Base-by-base conservation (phyloP, 2,113 vertebrate genomes). In the Dasypus novemcinctus region DNA sequence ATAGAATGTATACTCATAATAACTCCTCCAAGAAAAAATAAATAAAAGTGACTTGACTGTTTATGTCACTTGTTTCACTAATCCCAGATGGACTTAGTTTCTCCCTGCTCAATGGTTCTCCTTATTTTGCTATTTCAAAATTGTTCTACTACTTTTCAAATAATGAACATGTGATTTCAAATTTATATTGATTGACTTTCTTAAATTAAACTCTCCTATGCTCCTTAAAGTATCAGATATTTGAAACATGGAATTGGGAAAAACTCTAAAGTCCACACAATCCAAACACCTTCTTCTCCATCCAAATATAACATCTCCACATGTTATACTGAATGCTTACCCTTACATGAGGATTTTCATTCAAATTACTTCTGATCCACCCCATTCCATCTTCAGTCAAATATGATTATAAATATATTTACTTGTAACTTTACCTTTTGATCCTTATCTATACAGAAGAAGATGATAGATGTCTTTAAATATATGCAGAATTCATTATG, bases 21-120 rank as follows among this genome's bases (percentile, higher is more conserved):
- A n/a, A n/a, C n/a, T n/a, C n/a, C n/a, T n/a, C n/a, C n/a, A n/a
- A n/a, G n/a, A n/a, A n/a, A n/a, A n/a, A n/a, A n/a, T n/a, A n/a
- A n/a, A n/a, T n/a, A n/a, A n/a, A n/a, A n/a, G 75, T 97, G 96
- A 87, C 95, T 97, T 97, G 97, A 84, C 97, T 96, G 90, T 94
- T 97, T 95, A 90, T 52, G 87, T 96, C 92, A 94, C 87, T 93
- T 97, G 96, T 94, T 97, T 94, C 69, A 84, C 54, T 90, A 92
- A 94, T 90, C 46, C 68, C 75, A 93, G 66, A 96, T 95, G 87
- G 87, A 97, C 96, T 94, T 80, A 49, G 29, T 79, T 93, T 86
- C 57, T 91, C 72, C n/a, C 12, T 92, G 17, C 52, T 38, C 36
- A 57, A 36, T 71, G 63, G 1, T 76, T 94, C 54, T 90, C 61